phyloP scores from a whole-genome alignment of 2,888 invertebrate species.

The Leucoptera coffeella region DNA sequence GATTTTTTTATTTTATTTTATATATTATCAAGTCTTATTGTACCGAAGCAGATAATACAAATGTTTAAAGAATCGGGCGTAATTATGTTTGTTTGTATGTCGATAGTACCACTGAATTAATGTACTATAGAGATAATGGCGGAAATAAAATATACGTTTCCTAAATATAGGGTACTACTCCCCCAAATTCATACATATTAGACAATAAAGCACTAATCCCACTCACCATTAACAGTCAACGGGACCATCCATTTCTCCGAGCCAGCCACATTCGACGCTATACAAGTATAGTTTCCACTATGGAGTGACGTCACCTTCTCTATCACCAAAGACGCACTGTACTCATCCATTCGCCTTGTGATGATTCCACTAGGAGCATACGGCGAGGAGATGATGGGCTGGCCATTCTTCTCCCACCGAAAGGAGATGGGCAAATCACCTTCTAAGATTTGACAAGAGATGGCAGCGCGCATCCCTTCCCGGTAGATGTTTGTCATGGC shows the following conservation, averaged over 20 bases:
- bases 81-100: too few relatives aligned
- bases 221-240: conserved; percentile 72
- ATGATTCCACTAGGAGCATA: conserved; percentile 42
- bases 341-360: conserved; percentile 67
- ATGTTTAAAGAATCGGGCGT: too few relatives aligned
- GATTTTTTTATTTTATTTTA: too few relatives aligned
- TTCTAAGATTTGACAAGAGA: conserved; percentile 85
- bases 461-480: conserved; percentile 83
- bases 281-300: conserved; percentile 88
- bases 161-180: too few relatives aligned
- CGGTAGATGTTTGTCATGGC: conserved; percentile 73
- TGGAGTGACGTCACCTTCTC: conserved; percentile 80
- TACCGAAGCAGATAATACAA: too few relatives aligned
- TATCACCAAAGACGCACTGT: conserved; percentile 79
- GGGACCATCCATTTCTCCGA: conserved; percentile 71
- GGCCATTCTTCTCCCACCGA: conserved; percentile 86
- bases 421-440: conserved; percentile 89
- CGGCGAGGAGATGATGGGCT: conserved; percentile 62
- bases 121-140: too few relatives aligned
- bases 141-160: too few relatives aligned
- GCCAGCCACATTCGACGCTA: conserved; percentile 83
- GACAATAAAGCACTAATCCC: too few relatives aligned
- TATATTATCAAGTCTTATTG: too few relatives aligned
- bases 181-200: too few relatives aligned
- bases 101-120: too few relatives aligned